These are phyloP conservation scores for Spodoptera picta DNA, from an alignment of 2,888 invertebrate species.

Conservation along the genomic window DNA sequence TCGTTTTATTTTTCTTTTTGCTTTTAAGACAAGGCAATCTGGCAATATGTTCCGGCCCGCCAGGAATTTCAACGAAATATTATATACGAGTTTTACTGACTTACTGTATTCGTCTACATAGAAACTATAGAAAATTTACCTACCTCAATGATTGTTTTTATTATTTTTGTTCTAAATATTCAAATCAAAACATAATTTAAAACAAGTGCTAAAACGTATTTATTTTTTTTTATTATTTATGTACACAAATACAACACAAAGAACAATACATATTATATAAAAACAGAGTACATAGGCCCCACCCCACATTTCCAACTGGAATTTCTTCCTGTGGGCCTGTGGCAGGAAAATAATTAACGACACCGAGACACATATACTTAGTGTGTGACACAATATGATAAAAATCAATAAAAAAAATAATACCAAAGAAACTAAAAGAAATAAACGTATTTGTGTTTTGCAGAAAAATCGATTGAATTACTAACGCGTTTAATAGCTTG, in stretches of 20 bases:
- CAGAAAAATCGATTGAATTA: conserved; percentile 4
- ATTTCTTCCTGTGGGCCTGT: too few relatives aligned
- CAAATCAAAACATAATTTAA: background rate
- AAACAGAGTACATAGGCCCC: too few relatives aligned
- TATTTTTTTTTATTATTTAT: too few relatives aligned
- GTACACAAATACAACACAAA: too few relatives aligned
- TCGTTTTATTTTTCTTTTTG: conserved; percentile 13
- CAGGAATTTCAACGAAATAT: conserved; percentile 1
- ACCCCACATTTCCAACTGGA: too few relatives aligned
- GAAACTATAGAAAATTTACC: background rate
- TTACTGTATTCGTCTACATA: background rate
- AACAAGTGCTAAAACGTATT: background rate
- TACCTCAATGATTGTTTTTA: background rate
- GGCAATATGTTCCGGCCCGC: background rate
- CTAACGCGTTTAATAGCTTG: conserved; percentile 2
- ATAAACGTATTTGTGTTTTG: background rate
- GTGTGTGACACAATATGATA: too few relatives aligned
- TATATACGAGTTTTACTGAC: background rate
- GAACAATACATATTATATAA: too few relatives aligned
- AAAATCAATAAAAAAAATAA: too few relatives aligned
- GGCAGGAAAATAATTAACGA: too few relatives aligned
- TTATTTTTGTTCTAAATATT: background rate
- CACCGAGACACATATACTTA: too few relatives aligned
- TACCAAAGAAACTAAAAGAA: too few relatives aligned
- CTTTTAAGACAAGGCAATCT: background rate